Conservation (phyloP, 1,140 invertebrate genomes). For the Colletes latitarsis region DNA sequence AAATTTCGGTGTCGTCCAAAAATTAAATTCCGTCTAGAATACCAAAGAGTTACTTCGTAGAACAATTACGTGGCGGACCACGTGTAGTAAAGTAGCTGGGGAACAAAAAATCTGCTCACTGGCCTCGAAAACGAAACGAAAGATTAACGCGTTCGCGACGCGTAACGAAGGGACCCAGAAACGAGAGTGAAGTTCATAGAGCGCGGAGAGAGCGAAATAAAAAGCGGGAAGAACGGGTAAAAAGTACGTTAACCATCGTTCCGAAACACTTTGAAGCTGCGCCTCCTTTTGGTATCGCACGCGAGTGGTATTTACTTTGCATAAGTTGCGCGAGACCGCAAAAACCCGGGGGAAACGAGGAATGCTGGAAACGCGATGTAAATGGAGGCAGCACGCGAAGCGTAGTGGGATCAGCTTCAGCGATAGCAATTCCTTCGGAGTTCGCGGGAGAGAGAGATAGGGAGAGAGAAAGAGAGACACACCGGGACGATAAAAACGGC, state of each 20-base stretch:
- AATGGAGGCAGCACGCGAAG: constrained; percentile 17
- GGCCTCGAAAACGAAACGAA: neutral
- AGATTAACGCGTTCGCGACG: neutral
- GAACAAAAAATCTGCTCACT: no score
- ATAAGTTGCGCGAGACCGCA: constrained; percentile 29
- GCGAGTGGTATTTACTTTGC: constrained; percentile 22
- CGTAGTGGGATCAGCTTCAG: neutral
- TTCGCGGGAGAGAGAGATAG: neutral
- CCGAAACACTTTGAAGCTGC: neutral
- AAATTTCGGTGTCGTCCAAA: no score
- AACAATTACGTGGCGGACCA: no score
- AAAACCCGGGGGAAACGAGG: constrained; percentile 9
- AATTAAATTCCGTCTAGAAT: no score
- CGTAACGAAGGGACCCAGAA: neutral
- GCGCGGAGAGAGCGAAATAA: neutral
- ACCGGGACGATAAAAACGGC: neutral
- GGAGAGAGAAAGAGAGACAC: neutral
- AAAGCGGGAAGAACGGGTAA: neutral
- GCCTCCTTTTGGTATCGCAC: constrained; percentile 15
- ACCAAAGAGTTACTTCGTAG: no score
- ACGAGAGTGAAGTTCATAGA: neutral
- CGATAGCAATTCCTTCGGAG: neutral
- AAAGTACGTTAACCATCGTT: constrained; percentile 3
- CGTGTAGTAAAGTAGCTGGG: no score
- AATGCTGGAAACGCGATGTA: constrained; percentile 40